Evolutionary conservation across 2,888 invertebrate species (phyloP), one percentile per base, ranked within the genome.

Genomic region (Macrophya annulata): DNA sequence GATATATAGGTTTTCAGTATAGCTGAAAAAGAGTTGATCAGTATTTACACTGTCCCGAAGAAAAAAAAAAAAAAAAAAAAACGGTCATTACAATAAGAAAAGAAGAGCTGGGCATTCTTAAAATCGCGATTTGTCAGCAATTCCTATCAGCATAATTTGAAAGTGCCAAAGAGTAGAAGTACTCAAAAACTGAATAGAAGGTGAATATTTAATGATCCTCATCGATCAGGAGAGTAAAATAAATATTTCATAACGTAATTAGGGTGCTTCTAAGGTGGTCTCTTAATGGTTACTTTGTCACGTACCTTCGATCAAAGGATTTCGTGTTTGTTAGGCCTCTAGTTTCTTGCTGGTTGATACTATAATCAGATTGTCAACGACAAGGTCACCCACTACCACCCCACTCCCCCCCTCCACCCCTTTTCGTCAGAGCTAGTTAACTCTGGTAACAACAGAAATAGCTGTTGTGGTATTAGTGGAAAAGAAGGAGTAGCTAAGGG

Each of bases 361-460:
- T 55, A 55, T 77, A 77, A 77, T 77, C 77, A 51, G 77, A 77
- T 77, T 77, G 77, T 77, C 77, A 77, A 77, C 77, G 55, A 51
- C 77, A 77, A 77, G 77, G 77, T 55, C 77, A 77, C 72, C 72
- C 25, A 8, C n/a, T 3, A 4, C 21, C 62, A 15, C 62, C 21
- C n/a, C 62, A 17, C 15, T 4, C 77, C n/a, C 48, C 55, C 31
- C 77, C 37, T 77, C 77, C n/a, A 76, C 55, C 31, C 77, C 37
- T 77, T 77, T 55, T 17, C 31, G 55, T 31, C 0, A 31, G 37
- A 55, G 77, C 77, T 55, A 77, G 77, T 77, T 51, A 77, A 77
- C 77, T 55, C 55, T n/a, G 25, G 77, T 37, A 62, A 62, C n/a
- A 77, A n/a, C n/a, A 3, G 51, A 3, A n/a, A 48, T 15, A 4